Conservation (phyloP, 1,140 invertebrate genomes). For the Apolygus lucorum region DNA sequence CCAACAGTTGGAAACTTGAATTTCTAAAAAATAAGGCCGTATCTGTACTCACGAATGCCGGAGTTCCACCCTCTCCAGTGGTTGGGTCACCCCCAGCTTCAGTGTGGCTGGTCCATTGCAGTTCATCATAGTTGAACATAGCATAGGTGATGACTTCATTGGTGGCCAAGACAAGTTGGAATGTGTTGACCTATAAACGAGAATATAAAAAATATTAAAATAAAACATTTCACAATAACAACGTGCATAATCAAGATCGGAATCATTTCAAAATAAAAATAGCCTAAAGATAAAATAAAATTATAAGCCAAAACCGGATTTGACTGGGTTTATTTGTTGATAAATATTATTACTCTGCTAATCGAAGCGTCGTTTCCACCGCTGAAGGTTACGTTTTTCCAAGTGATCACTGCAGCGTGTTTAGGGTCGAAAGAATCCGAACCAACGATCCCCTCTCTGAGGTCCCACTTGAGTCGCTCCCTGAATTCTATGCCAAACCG, state of each 20-base stretch:
- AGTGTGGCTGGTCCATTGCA: slow-evolving; percentile 84
- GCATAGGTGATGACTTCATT: slow-evolving; percentile 90
- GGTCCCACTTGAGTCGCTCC: slow-evolving; percentile 78
- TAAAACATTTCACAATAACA: not conserved
- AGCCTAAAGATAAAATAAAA: too few relatives aligned
- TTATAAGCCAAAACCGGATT: too few relatives aligned
- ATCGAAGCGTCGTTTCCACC: slow-evolving; percentile 75
- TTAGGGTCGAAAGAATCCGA: slow-evolving; percentile 82
- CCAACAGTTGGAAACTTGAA: too few relatives aligned
- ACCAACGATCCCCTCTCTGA: slow-evolving; percentile 82
- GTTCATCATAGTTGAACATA: slow-evolving; percentile 85
- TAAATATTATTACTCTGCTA: slow-evolving; percentile 48
- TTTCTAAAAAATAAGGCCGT: too few relatives aligned
- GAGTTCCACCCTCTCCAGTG: slow-evolving; percentile 72
- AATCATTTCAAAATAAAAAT: too few relatives aligned
- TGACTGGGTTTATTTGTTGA: too few relatives aligned
- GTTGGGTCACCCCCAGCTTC: slow-evolving; percentile 83
- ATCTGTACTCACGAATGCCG: slow-evolving; percentile 82
- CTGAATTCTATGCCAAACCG: slow-evolving; percentile 76
- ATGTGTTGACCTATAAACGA: slow-evolving; percentile 75
- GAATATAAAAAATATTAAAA: slow-evolving; percentile 20
- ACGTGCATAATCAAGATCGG: too few relatives aligned
- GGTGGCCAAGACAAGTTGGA: slow-evolving; percentile 85
- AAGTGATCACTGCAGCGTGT: slow-evolving; percentile 83
- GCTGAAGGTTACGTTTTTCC: slow-evolving; percentile 90